Evolutionary conservation across 30 jellyfish, hydroid and myxozoan genomes (phyloP).

Genomic region (Hydractinia symbiolongicarpus): DNA sequence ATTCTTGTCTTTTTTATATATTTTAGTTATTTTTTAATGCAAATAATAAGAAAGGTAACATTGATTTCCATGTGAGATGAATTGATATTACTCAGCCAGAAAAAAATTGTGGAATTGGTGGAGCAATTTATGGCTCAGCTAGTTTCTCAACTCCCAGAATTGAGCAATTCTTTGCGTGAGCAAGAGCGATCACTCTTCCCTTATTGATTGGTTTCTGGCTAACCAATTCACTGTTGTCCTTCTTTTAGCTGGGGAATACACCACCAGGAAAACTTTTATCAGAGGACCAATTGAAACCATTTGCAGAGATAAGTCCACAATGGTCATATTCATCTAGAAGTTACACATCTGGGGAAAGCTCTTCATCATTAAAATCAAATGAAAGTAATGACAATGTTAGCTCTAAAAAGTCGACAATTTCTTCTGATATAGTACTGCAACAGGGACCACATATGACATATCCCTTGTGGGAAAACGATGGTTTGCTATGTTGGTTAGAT

Average conservation of each 20-base stretch:
- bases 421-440: background rate
- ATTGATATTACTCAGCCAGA: too few species aligned
- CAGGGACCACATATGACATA: background rate
- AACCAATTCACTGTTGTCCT: background rate
- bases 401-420: too few species aligned
- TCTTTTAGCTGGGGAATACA: background rate
- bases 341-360: background rate
- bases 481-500: conserved; percentile 34
- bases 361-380: background rate
- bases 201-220: background rate
- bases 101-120: too few species aligned
- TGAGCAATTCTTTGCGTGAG: too few species aligned
- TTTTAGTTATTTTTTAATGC: too few species aligned
- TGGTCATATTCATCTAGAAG: background rate
- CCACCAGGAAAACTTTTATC: background rate
- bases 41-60: too few species aligned
- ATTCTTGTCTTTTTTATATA: too few species aligned
- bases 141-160: too few species aligned
- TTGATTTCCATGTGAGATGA: too few species aligned
- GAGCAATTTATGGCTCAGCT: too few species aligned
- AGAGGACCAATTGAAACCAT: background rate
- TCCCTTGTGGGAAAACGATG: conserved; percentile 39
- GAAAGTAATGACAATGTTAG: background rate
- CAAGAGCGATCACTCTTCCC: too few species aligned
- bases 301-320: background rate